Conservation (phyloP, 2,113 vertebrate genomes). For the Loxodonta africana region DNA sequence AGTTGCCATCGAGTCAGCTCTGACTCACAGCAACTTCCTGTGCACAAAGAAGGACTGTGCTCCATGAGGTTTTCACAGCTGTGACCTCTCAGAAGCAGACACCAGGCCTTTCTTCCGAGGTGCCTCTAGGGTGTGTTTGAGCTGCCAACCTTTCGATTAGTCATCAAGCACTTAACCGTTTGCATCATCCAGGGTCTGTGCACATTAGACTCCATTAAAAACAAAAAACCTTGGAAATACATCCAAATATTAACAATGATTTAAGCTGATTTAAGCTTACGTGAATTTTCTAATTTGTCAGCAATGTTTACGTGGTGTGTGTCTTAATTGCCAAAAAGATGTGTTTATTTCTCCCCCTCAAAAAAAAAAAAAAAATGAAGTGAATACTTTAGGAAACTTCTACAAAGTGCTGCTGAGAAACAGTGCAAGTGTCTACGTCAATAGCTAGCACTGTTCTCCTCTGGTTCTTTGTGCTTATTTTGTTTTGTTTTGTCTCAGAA, state of each 20-base stretch:
- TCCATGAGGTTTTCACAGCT: neutral
- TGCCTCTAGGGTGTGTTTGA: neutral
- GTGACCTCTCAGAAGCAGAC: neutral
- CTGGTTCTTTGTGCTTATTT: neutral
- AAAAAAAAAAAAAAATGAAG: neutral
- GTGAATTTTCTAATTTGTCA: conserved; percentile 16
- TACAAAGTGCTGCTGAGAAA: neutral
- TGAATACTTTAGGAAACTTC: neutral
- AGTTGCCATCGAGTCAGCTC: neutral
- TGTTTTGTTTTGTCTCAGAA: neutral
- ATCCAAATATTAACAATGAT: neutral
- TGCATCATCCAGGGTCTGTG: no score
- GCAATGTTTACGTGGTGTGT: neutral
- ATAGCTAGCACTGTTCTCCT: neutral
- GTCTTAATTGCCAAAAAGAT: neutral
- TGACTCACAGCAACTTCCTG: neutral
- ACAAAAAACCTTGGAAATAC: neutral
- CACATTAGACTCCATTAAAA: neutral
- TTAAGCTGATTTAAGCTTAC: neutral
- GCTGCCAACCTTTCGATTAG: neutral
- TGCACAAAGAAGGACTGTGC: neutral
- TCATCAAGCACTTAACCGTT: no score
- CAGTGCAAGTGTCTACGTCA: fast-evolving
- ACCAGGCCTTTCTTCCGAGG: neutral
- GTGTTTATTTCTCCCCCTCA: no score